A percentile compares a stretch with the other conserved stretches of the same genome.
Conservation (phyloP, 2,888 invertebrate genomes). For the Phalangium opilio region DNA sequence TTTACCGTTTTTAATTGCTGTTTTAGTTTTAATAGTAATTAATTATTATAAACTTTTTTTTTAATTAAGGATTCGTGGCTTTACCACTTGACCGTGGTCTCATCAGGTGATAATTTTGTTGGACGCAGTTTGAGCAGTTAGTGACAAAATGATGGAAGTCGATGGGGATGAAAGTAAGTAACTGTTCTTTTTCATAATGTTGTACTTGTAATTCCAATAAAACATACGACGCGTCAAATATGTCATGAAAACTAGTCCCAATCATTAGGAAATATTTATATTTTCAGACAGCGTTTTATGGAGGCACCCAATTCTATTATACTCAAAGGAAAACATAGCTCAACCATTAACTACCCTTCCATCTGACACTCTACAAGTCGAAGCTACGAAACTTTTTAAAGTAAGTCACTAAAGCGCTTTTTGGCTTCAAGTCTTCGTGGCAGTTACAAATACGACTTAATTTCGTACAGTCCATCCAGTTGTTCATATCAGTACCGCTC, state of each 20-base stretch:
- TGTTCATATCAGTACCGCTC: conserved; percentile 90
- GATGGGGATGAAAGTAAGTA: conserved; percentile 75
- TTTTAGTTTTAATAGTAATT: background rate
- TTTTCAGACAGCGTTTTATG: conserved; percentile 44
- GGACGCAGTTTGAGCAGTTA: conserved; percentile 94
- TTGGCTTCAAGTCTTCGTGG: background rate
- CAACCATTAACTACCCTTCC: conserved; percentile 80
- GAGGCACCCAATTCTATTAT: conserved; percentile 78
- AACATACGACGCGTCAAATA: too few species aligned
- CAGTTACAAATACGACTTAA: background rate
- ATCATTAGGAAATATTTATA: background rate
- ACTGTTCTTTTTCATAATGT: too few species aligned
- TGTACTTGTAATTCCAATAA: conserved; percentile 2
- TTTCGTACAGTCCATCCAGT: conserved; percentile 61
- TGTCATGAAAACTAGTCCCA: too few species aligned
- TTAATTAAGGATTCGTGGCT: conserved; percentile 41
- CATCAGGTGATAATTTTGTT: conserved; percentile 65
- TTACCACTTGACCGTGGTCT: conserved; percentile 65
- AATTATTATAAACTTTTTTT: background rate
- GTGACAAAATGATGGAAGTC: conserved; percentile 91
- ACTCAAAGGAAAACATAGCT: conserved; percentile 77
- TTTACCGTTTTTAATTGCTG: conserved; percentile 1
- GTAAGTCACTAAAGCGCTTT: conserved; percentile 40
- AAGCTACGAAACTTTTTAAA: conserved; percentile 86
- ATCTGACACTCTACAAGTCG: conserved; percentile 70